These are phyloP conservation scores for Tokudaia muenninki DNA, from an alignment of 2,797 vertebrate species.

Conservation along the genomic window DNA sequence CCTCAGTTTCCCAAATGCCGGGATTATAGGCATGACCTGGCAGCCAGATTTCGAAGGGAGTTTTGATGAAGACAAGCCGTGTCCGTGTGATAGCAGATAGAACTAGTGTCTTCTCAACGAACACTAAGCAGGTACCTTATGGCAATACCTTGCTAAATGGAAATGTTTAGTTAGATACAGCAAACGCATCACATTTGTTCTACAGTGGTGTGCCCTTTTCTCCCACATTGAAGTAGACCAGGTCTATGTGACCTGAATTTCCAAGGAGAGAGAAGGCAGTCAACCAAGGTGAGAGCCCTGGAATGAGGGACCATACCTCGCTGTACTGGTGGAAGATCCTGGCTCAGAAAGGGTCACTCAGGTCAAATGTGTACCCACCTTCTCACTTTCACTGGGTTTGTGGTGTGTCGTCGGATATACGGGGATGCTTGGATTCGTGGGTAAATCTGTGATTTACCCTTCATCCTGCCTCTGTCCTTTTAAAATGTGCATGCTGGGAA, in stretches of 20 bases:
- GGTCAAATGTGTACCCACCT: no score
- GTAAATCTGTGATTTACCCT: not conserved
- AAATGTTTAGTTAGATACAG: not conserved
- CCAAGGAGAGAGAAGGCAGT: not conserved
- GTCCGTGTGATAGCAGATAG: not conserved
- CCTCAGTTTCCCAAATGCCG: not conserved
- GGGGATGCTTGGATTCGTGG: not conserved
- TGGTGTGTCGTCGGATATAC: no score
- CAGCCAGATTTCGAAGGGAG: not conserved
- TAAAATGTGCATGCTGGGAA: not conserved
- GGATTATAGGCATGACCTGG: not conserved
- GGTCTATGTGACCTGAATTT: not conserved
- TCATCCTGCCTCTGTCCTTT: not conserved
- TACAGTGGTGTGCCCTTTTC: not conserved
- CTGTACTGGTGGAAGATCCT: not conserved
- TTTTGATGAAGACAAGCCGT: not conserved
- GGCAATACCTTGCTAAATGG: not conserved
- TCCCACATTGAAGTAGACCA: accelerated
- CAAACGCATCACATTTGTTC: accelerated
- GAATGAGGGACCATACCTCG: accelerated
- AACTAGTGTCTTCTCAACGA: not conserved
- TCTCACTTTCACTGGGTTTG: accelerated
- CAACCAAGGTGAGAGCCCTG: no score
- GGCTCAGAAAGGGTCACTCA: accelerated
- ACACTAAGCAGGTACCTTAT: not conserved